A percentile compares a stretch with the other conserved stretches of the same genome.
Conservation (phyloP, 1,140 invertebrate species). For the Stratiolaelaps scimitus region DNA sequence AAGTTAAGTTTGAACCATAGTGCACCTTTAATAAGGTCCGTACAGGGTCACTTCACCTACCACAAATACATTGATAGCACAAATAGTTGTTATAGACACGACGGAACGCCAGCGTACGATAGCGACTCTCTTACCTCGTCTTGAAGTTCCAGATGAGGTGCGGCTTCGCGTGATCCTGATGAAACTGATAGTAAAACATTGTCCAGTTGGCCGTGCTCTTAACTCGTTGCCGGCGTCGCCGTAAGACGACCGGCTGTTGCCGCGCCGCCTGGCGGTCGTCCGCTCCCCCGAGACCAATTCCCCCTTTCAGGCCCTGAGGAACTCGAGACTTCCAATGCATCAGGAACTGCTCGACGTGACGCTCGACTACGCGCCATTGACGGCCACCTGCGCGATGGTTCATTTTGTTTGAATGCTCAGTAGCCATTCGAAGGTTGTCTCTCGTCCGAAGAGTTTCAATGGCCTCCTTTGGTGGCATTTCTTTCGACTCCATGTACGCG, state of each 20-base stretch:
- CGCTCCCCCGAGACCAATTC: constrained; percentile 42
- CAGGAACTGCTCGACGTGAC: constrained; percentile 54
- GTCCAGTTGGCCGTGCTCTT: constrained; percentile 85
- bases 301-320: constrained; percentile 47
- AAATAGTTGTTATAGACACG: too few relatives aligned
- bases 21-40: too few relatives aligned
- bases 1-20: too few relatives aligned
- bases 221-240: constrained; percentile 67
- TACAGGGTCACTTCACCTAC: too few relatives aligned
- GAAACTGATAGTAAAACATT: constrained; percentile 90
- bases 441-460: constrained; percentile 65
- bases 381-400: constrained; percentile 38
- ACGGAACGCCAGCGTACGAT: too few relatives aligned
- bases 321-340: constrained; percentile 77
- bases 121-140: constrained; percentile 44
- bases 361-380: constrained; percentile 46
- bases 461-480: constrained; percentile 63
- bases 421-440: constrained; percentile 86
- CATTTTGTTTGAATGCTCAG: constrained; percentile 19
- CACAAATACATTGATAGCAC: too few relatives aligned
- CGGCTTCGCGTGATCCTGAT: constrained; percentile 80
- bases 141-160: constrained; percentile 99
- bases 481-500: constrained; percentile 73
- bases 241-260: constrained; percentile 68
- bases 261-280: constrained; percentile 35